These are phyloP conservation scores for Semaprochilodus insignis DNA, from an alignment of 2,797 vertebrate species.

Conservation along the genomic window DNA sequence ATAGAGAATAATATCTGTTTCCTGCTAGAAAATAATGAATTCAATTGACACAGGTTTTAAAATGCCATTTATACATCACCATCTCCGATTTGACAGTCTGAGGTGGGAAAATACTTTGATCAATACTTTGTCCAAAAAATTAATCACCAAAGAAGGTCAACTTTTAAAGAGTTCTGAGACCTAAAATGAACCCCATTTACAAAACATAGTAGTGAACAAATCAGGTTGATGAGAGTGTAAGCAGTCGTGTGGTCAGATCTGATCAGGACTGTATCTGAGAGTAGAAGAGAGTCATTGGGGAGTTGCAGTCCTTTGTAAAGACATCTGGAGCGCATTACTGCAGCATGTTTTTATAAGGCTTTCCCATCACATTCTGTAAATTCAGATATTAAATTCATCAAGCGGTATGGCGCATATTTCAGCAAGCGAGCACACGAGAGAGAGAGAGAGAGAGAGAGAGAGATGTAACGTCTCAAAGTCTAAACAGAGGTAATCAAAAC, in stretches of 20 bases:
- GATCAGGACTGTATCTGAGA: slow-evolving; percentile 51
- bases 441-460: not conserved
- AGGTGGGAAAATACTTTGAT: too few species aligned
- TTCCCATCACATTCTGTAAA: slow-evolving; percentile 64
- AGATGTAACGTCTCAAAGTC: slow-evolving; percentile 3
- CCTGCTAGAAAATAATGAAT: too few species aligned
- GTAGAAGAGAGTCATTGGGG: slow-evolving; percentile 41
- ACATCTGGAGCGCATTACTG: slow-evolving; percentile 64
- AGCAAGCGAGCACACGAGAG: slow-evolving; percentile 31
- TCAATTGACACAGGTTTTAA: too few species aligned
- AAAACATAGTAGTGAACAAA: too few species aligned
- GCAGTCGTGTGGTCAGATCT: not conserved
- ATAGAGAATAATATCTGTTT: too few species aligned
- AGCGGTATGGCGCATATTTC: slow-evolving; percentile 7
- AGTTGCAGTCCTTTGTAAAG: slow-evolving; percentile 49
- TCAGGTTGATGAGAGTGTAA: too few species aligned
- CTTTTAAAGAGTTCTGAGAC: too few species aligned
- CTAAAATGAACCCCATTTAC: too few species aligned
- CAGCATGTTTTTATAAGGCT: slow-evolving; percentile 61
- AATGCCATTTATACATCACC: too few species aligned
- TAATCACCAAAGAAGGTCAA: too few species aligned
- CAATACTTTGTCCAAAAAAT: too few species aligned
- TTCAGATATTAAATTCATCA: slow-evolving; percentile 66
- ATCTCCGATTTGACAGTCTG: too few species aligned
- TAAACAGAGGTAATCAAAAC: slow-evolving; percentile 50